phyloP scores from a whole-genome alignment of 2,888 invertebrate genomes.

The Cryptocheilus praepositus region DNA sequence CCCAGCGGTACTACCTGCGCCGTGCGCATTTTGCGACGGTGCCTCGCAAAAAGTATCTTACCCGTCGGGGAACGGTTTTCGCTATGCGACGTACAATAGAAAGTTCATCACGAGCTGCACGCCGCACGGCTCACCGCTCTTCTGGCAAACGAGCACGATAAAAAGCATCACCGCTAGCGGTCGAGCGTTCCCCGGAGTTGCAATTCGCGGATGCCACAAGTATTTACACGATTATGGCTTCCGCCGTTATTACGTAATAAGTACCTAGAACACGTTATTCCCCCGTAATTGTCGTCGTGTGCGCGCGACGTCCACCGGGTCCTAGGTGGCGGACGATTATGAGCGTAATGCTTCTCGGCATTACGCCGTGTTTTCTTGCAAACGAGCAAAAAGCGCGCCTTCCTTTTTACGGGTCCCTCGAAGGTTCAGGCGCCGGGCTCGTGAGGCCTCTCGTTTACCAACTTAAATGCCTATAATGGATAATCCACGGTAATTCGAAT shows the following conservation, averaged over 20 bases:
- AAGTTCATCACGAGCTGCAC: too few relatives aligned
- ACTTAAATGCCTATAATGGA: slow-evolving; percentile 39
- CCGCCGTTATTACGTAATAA: slow-evolving; percentile 20
- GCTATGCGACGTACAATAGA: too few relatives aligned
- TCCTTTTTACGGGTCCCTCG: slow-evolving; percentile 34
- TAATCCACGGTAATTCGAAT: slow-evolving; percentile 45
- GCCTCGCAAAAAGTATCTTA: too few relatives aligned
- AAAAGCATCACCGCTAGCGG: slow-evolving; percentile 3
- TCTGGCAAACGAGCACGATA: neutral
- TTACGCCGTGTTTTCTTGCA: slow-evolving; percentile 35
- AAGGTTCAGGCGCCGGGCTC: slow-evolving; percentile 13
- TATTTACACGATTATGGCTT: neutral
- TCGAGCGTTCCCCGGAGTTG: neutral
- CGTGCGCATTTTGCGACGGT: neutral
- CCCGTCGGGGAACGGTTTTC: too few relatives aligned
- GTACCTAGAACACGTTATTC: slow-evolving; percentile 32
- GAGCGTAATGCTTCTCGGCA: slow-evolving; percentile 30
- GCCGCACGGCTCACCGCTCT: too few relatives aligned
- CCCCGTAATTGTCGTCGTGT: slow-evolving; percentile 37
- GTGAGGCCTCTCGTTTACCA: slow-evolving; percentile 19
- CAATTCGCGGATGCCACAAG: neutral
- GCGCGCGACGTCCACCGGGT: slow-evolving; percentile 7
- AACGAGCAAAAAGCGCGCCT: slow-evolving; percentile 42
- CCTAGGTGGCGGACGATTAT: slow-evolving; percentile 14
- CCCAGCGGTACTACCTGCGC: slow-evolving; percentile 10